A percentile compares a stretch with the other conserved stretches of the same genome.
These are phyloP conservation scores for Phyllostomus hastatus DNA, from an alignment of 2,113 vertebrate genomes.

Conservation along the genomic window DNA sequence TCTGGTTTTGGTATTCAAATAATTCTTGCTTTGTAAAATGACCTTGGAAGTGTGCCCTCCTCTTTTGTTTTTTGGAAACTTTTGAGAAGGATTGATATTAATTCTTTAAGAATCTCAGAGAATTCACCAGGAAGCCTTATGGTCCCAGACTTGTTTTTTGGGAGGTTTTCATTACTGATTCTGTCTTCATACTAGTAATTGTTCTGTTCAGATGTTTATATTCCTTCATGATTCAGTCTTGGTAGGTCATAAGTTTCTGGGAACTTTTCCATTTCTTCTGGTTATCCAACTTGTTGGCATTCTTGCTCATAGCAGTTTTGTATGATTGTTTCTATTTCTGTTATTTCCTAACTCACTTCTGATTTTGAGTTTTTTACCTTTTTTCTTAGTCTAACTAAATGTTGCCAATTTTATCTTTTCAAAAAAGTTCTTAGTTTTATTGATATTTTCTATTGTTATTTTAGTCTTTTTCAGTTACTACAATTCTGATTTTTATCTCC, in stretches of 20 bases:
- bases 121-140: background rate
- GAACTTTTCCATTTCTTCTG: background rate
- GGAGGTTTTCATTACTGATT: background rate
- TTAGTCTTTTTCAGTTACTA: background rate
- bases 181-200: background rate
- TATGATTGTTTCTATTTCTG: background rate
- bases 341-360: background rate
- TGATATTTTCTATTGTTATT: background rate
- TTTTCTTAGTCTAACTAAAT: background rate
- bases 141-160: background rate
- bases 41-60: background rate
- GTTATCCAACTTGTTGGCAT: background rate
- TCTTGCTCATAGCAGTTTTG: background rate
- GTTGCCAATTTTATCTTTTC: background rate
- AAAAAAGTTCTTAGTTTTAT: background rate
- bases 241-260: background rate
- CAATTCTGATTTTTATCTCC: background rate
- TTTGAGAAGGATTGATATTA: background rate
- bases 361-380: background rate
- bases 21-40: background rate
- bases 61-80: background rate
- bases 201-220: background rate
- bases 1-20: background rate
- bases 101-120: background rate
- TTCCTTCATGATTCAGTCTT: background rate